Evolutionary conservation across 2,888 invertebrate genomes (phyloP).

Genomic region (Harpalus rubripes): DNA sequence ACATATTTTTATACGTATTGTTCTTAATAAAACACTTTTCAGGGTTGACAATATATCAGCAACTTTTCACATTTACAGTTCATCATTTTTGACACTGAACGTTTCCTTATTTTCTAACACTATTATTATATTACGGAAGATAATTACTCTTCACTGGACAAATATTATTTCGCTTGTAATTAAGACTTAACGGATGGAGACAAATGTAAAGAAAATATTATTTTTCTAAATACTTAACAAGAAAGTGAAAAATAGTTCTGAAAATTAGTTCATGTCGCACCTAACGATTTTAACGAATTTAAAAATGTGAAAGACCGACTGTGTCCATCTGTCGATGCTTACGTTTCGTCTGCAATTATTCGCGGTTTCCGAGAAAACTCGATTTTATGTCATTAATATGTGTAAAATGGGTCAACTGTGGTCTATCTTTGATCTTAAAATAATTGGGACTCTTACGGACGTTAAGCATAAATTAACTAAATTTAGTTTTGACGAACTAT

Average conservation of each 20-base stretch:
- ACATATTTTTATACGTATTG: neutral
- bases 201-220: constrained; percentile 39
- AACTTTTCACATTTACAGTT: neutral
- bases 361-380: constrained; percentile 46
- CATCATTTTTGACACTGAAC: neutral
- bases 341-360: constrained; percentile 21
- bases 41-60: neutral
- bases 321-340: constrained; percentile 21
- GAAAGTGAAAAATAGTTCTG: constrained; percentile 32
- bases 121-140: constrained; percentile 4
- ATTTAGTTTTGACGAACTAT: constrained; percentile 11
- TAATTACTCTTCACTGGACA: neutral
- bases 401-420: constrained; percentile 54
- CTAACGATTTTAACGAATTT: neutral
- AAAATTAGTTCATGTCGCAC: constrained; percentile 10
- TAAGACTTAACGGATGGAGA: constrained; percentile 20
- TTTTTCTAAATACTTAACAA: constrained; percentile 40
- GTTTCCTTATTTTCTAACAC: neutral
- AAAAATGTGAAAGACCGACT: constrained; percentile 1
- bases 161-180: constrained; percentile 37
- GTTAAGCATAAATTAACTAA: constrained; percentile 39
- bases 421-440: constrained; percentile 63
- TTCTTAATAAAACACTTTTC: neutral
- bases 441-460: constrained; percentile 55
- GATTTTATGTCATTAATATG: constrained; percentile 63